These are phyloP conservation scores for Pituophis catenifer DNA, from an alignment of 2,113 vertebrate species.

Conservation along the genomic window DNA sequence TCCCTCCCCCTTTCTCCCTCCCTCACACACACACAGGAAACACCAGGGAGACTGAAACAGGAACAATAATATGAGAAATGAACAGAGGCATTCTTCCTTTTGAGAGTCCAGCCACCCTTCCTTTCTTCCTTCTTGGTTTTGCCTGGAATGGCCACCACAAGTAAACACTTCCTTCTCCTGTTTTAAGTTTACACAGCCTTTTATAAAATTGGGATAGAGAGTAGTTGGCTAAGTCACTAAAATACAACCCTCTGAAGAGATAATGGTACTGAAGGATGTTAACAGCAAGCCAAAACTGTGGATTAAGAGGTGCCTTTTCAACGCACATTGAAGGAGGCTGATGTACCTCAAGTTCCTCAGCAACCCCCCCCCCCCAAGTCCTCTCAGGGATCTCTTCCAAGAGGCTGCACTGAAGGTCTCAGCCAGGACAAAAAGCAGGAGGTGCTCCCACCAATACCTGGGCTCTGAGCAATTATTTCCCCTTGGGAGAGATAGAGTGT, in stretches of 20 bases:
- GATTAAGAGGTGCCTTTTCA: not conserved
- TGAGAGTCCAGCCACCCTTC: slow-evolving; percentile 35
- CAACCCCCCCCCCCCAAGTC: not conserved
- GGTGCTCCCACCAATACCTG: not conserved
- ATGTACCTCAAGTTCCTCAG: not conserved
- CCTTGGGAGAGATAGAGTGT: not conserved
- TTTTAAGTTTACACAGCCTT: not conserved
- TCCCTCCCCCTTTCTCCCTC: not conserved
- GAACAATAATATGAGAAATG: slow-evolving; percentile 59
- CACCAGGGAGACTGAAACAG: slow-evolving; percentile 22
- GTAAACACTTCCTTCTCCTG: rapidly evolving
- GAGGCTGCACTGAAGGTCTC: not conserved
- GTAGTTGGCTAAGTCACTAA: not conserved
- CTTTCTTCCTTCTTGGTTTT: slow-evolving; percentile 13
- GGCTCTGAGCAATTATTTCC: not conserved
- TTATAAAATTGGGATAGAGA: not conserved
- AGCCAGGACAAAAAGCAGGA: not conserved
- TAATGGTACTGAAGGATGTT: not conserved
- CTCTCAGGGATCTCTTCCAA: not conserved
- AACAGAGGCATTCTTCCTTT: slow-evolving; percentile 34
- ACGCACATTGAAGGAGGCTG: not conserved
- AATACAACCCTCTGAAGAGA: not conserved
- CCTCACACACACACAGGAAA: not conserved
- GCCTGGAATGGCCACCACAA: rapidly evolving
- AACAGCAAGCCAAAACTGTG: not conserved